Percentiles rank a stretch among this genome's conserved stretches.
Evolutionary conservation across 2,113 vertebrate species (phyloP).

Genomic region (Vombatus ursinus): DNA sequence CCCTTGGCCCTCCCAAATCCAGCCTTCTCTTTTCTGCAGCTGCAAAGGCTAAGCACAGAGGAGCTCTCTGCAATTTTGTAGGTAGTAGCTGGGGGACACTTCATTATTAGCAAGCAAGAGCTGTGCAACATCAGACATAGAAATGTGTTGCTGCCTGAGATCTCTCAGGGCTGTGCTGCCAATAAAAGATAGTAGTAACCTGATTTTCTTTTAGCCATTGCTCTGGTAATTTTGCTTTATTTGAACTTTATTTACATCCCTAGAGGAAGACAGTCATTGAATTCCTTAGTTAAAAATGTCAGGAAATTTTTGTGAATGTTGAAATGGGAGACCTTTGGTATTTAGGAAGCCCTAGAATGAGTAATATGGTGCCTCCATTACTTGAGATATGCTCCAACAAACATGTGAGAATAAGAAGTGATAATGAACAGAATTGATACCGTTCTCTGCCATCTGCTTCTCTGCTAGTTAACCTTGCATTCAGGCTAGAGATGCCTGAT

Average conservation of each 20-base stretch:
- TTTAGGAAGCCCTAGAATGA: conserved; percentile 25
- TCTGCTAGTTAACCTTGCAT: background rate
- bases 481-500: background rate
- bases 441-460: background rate
- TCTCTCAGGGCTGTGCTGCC: conserved; percentile 24
- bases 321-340: conserved; percentile 18
- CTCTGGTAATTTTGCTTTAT: conserved; percentile 50
- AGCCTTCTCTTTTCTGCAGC: conserved; percentile 13
- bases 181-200: background rate
- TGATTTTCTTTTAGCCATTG: conserved; percentile 46
- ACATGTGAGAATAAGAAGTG: conserved; percentile 28
- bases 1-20: background rate
- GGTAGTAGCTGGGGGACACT: conserved; percentile 15
- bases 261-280: conserved; percentile 12
- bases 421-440: background rate
- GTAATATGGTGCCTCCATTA: background rate
- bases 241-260: conserved; percentile 51
- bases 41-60: background rate
- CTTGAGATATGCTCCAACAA: background rate
- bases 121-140: conserved; percentile 42
- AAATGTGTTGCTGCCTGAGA: background rate
- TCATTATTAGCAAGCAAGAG: conserved; percentile 44
- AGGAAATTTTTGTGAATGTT: conserved; percentile 1
- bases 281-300: conserved; percentile 42
- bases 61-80: conserved; percentile 6